Evolutionary conservation across 1,140 invertebrate genomes (phyloP), one percentile per base, ranked within the genome.

Genomic region (Pteromalus puparum): DNA sequence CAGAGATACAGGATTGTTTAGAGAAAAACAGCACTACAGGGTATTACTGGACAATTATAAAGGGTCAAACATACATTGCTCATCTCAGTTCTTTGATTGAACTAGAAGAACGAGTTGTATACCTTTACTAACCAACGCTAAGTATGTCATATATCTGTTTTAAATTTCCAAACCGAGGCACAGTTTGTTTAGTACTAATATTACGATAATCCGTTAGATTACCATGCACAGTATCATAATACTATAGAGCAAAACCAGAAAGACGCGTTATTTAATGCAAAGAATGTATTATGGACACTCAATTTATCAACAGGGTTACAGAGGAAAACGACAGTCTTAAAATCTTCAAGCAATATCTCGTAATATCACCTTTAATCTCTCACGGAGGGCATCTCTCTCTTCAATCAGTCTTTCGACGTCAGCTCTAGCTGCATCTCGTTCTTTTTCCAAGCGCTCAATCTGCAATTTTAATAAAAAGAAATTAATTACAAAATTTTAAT

Each of bases 371-470:
- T 94, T 93, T 15, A 95, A 88, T 89, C 92, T 92, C 83, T 94
- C 91, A 7, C 92, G 91, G 12, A 95, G 88, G n/a, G 92, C 90
- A 87, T 94, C 92, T 74, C 93, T 90, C 90, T 95, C 95, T 86
- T 94, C 91, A 84, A 94, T 93, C 42, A 95, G 86, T 83, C 93
- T 90, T 81, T 93, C 90, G 26, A 94, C 89, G 85, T 95, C 94
- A n/a, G 89, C 91, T 84, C 91, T 90, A 28, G 94, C 93, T 42
- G 92, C 87, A 86, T 95, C 93, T 81, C 94, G 89, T 87, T 95
- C 94, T 53, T 92, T 91, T 89, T 94, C 93, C 34, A 94, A 85
- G 48, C 92, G 90, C 85, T 93, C 93, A 13, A 93, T 85, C 92
- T 94, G 80, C 42, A 90, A 86, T 38, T 73, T 68, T 26, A 74